Conservation (phyloP, 2,113 vertebrate species). For the Neolamprologus modestus region DNA sequence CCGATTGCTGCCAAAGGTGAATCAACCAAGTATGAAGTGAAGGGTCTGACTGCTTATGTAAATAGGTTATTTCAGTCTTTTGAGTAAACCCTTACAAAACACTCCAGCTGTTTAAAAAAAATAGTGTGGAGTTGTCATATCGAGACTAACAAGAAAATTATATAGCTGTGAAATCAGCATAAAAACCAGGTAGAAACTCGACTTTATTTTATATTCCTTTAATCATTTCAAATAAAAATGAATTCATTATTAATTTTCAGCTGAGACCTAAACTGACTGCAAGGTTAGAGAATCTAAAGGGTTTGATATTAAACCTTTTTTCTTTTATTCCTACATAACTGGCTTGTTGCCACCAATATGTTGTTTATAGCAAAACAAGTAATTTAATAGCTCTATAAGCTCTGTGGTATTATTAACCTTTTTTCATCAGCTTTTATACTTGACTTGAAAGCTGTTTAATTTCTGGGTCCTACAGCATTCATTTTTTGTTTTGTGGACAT, state of each 20-base stretch:
- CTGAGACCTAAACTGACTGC: not conserved
- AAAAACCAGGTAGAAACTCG: not conserved
- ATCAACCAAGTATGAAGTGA: not conserved
- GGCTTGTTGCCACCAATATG: not conserved
- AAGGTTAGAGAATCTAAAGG: not conserved
- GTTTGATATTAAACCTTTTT: not conserved
- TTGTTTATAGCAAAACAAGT: not conserved
- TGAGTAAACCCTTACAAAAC: not conserved
- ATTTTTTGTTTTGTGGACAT: not conserved
- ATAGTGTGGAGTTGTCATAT: not conserved
- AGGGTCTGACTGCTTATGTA: not conserved
- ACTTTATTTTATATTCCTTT: not conserved
- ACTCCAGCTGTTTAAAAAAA: not conserved
- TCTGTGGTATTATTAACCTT: not conserved
- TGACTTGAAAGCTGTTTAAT: not conserved
- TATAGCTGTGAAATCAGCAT: not conserved
- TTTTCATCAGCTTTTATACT: not conserved
- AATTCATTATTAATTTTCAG: not conserved
- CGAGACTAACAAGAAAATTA: not conserved
- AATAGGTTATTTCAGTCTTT: not conserved
- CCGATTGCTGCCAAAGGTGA: not conserved
- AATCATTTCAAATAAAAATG: not conserved
- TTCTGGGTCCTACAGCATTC: not conserved
- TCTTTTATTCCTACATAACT: not conserved
- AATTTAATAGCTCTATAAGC: not conserved